phyloP scores from a whole-genome alignment of 2,797 vertebrate genomes.

The Paramormyrops hopkinsi region DNA sequence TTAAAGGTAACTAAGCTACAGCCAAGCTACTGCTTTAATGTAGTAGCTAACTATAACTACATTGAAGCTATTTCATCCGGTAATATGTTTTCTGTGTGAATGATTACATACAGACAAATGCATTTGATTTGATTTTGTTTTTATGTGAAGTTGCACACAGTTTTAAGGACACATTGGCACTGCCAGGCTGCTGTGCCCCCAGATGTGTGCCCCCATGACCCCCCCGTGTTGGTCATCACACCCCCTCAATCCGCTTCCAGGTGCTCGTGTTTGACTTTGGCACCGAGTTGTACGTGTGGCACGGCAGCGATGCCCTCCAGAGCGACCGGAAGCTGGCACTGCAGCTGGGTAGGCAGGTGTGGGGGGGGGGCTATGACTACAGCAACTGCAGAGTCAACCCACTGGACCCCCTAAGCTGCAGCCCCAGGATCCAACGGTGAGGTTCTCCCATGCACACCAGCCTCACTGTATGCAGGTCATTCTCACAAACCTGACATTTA shows the following conservation, averaged over 20 bases:
- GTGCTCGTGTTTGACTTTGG: slow-evolving; percentile 72
- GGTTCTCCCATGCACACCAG: slow-evolving; percentile 18
- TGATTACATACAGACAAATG: background rate
- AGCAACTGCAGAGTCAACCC: slow-evolving; percentile 70
- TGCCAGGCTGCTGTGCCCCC: background rate
- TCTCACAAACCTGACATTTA: background rate
- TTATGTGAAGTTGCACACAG: background rate
- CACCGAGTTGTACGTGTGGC: slow-evolving; percentile 73
- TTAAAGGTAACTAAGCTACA: background rate
- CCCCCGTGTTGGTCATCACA: too few species aligned
- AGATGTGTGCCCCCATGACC: background rate
- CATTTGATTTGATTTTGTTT: background rate
- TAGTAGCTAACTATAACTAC: background rate
- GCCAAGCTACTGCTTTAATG: background rate
- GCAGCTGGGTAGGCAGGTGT: slow-evolving; percentile 67
- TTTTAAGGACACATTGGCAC: background rate
- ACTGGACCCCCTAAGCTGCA: slow-evolving; percentile 55
- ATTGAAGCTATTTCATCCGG: background rate
- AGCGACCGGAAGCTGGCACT: slow-evolving; percentile 55
- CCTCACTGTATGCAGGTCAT: background rate
- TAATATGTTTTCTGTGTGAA: background rate
- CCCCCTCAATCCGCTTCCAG: slow-evolving; percentile 39
- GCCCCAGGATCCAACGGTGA: slow-evolving; percentile 51
- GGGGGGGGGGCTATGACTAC: slow-evolving; percentile 68
- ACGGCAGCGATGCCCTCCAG: slow-evolving; percentile 55